Evolutionary conservation across 1,140 invertebrate genomes (phyloP).

Genomic region (Drosophila triauraria): DNA sequence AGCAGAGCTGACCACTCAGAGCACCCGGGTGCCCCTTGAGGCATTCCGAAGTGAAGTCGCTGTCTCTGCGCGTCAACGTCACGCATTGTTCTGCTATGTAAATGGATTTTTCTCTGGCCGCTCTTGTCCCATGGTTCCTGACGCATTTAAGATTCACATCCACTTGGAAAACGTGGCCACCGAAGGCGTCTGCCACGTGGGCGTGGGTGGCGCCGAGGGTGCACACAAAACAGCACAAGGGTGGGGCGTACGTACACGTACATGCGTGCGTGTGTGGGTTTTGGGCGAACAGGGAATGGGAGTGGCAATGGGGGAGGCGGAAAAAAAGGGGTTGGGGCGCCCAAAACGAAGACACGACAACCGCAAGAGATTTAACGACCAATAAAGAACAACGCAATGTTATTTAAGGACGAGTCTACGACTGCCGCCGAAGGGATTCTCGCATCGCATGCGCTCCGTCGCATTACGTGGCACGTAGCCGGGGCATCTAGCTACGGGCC

Average conservation of each 20-base stretch:
- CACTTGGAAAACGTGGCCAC: constrained; percentile 36
- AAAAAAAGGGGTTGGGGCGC: constrained; percentile 23
- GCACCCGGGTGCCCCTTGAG: neutral
- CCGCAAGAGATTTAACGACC: constrained; percentile 83
- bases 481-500: constrained; percentile 13
- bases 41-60: neutral
- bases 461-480: constrained; percentile 45
- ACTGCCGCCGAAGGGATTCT: constrained; percentile 64
- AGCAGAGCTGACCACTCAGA: too few species aligned
- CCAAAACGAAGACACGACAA: constrained; percentile 71
- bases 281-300: constrained; percentile 17
- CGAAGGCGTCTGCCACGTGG: constrained; percentile 22
- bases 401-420: constrained; percentile 72
- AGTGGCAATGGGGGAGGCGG: constrained; percentile 5
- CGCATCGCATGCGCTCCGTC: constrained; percentile 53
- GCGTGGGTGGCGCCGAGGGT: constrained; percentile 10
- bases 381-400: constrained; percentile 82
- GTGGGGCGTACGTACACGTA: constrained; percentile 15
- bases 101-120: neutral
- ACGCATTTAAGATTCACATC: constrained; percentile 44
- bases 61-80: neutral
- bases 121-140: constrained; percentile 16
- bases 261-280: constrained; percentile 3
- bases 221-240: constrained; percentile 35
- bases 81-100: neutral